These are phyloP conservation scores for Oscarella lobularis DNA, from an alignment of 37 sponge, comb jelly and placozoan genomes.

Conservation along the genomic window DNA sequence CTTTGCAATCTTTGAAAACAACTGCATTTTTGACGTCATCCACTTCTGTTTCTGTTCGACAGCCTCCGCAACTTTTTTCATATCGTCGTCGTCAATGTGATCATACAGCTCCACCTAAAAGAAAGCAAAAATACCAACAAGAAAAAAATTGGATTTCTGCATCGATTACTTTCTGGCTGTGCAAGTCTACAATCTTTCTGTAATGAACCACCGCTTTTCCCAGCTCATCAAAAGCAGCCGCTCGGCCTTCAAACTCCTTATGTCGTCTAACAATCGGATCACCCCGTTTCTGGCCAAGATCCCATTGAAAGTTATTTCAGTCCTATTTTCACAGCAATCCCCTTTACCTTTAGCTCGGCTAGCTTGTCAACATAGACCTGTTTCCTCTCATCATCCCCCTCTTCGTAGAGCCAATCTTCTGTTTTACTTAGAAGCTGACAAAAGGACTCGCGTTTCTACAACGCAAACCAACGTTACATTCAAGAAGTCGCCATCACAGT, in stretches of 20 bases:
- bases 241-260: constrained; percentile 42
- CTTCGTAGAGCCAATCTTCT: constrained; percentile 98
- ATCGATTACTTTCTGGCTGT: constrained; percentile 31
- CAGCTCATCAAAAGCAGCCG: constrained; percentile 54
- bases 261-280: constrained; percentile 48
- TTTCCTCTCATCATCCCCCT: constrained; percentile 90
- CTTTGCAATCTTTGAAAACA: constrained; percentile 17
- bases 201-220: constrained; percentile 55
- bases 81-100: constrained; percentile 68
- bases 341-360: constrained; percentile 33
- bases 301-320: neutral
- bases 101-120: constrained; percentile 72
- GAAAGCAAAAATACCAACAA: neutral
- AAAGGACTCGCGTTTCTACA: constrained; percentile 29
- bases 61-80: constrained; percentile 57
- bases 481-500: neutral
- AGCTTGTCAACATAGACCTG: constrained; percentile 55
- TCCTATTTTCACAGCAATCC: neutral
- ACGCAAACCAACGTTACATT: neutral
- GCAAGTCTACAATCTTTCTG: constrained; percentile 68
- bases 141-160: neutral
- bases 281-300: constrained; percentile 41
- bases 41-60: constrained; percentile 53
- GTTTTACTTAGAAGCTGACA: constrained; percentile 29
- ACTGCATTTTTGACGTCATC: constrained; percentile 47